These are phyloP conservation scores for Meloidogyne hapla DNA, from an alignment of 1,140 invertebrate genomes.

Conservation along the genomic window DNA sequence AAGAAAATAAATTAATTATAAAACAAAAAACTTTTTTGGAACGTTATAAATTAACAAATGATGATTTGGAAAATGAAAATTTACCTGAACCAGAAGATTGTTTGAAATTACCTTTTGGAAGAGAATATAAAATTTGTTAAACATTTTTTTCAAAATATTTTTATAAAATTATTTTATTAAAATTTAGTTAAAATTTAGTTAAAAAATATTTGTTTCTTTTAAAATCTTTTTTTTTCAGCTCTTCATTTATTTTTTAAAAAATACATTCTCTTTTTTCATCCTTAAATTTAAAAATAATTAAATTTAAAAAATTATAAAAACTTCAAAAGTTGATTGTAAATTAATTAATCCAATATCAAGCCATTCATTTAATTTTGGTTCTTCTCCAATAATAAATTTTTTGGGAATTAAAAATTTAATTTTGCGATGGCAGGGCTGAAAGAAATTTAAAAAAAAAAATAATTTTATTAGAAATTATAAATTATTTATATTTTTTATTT, in stretches of 20 bases:
- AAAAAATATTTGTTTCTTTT: no score
- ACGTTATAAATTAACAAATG: not conserved
- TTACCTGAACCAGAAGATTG: constrained; percentile 33
- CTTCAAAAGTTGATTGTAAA: constrained; percentile 34
- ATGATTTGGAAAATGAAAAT: not conserved
- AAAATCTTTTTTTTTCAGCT: constrained; percentile 11
- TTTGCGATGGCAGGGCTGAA: constrained; percentile 40
- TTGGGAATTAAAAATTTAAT: constrained; percentile 40
- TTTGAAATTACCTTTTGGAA: constrained; percentile 43
- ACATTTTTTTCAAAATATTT: not conserved
- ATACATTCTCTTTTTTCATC: constrained; percentile 43
- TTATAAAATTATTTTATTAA: constrained; percentile 9
- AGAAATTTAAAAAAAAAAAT: not conserved
- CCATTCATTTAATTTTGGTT: constrained; percentile 36
- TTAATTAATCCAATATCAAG: constrained; percentile 38
- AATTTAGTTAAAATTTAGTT: no score
- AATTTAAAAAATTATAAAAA: not conserved
- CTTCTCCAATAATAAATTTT: constrained; percentile 35
- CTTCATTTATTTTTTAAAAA: constrained; percentile 25
- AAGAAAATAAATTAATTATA: not conserved
- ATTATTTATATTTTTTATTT: no score
- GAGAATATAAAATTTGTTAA: constrained; percentile 30
- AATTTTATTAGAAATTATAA: not conserved
- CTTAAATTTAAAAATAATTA: constrained; percentile 7
- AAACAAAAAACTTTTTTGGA: not conserved